These are phyloP conservation scores for Lepus townsendii DNA, from an alignment of 2,797 vertebrate genomes.

Conservation along the genomic window DNA sequence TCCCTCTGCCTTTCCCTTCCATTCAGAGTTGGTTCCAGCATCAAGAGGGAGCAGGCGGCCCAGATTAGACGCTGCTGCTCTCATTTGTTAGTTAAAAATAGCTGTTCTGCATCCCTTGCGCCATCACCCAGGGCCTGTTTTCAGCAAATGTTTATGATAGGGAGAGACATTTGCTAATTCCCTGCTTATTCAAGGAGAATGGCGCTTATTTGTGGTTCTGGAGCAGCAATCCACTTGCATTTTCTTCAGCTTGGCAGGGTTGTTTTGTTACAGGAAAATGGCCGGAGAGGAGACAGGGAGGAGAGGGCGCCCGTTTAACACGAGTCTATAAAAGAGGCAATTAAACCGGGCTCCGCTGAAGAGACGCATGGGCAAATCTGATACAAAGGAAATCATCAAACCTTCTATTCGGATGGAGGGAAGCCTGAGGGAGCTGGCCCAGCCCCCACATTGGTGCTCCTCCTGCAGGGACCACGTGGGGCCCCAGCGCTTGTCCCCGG, in stretches of 20 bases:
- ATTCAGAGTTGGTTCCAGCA: background rate
- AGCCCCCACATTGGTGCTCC: background rate
- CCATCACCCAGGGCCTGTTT: constrained; percentile 56
- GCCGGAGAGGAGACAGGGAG: background rate
- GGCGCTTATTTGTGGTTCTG: background rate
- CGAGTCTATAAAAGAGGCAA: background rate
- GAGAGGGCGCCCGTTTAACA: background rate
- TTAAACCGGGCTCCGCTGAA: background rate
- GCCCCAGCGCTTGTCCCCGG: background rate
- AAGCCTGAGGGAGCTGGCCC: background rate
- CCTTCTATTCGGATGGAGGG: accelerated
- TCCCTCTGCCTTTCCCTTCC: background rate
- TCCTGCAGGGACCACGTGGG: no score
- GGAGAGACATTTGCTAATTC: constrained; percentile 56
- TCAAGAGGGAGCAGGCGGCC: background rate
- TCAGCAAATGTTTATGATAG: constrained; percentile 71
- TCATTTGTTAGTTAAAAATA: constrained; percentile 78
- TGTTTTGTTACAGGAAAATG: background rate
- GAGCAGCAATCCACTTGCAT: background rate
- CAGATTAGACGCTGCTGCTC: constrained; percentile 62
- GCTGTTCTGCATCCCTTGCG: constrained; percentile 10
- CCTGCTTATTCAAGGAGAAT: constrained; percentile 33
- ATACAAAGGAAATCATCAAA: background rate
- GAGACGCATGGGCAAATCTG: background rate
- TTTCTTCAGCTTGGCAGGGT: background rate